Conservation (phyloP, 2,113 vertebrate genomes). For the Takifugu flavidus region DNA sequence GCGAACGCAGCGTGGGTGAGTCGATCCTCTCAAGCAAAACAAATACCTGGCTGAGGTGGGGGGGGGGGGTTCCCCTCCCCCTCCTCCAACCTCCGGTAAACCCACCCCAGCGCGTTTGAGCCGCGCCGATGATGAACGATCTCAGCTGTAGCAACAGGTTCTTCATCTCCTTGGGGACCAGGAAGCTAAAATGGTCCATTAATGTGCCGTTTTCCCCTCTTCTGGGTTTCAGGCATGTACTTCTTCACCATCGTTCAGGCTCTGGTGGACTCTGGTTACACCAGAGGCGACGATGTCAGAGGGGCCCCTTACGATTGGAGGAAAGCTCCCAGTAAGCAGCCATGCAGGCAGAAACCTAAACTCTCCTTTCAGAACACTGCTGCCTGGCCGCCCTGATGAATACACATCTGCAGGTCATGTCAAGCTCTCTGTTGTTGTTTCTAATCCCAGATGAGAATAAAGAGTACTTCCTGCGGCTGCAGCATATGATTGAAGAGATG, state of each 20-base stretch:
- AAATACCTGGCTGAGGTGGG: not conserved
- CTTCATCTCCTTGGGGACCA: not conserved
- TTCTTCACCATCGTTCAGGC: constrained; percentile 90
- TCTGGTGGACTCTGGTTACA: constrained; percentile 89
- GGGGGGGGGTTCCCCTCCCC: too few species aligned
- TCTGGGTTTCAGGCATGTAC: constrained; percentile 85
- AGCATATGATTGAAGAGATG: constrained; percentile 91
- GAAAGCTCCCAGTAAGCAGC: constrained; percentile 88
- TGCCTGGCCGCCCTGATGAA: too few species aligned
- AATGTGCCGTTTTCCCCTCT: constrained; percentile 1
- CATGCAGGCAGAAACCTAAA: not conserved
- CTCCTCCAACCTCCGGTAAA: too few species aligned
- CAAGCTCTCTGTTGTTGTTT: not conserved
- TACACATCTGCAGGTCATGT: too few species aligned
- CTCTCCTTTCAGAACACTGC: not conserved
- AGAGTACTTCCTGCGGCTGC: constrained; percentile 85
- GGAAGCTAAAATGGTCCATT: too few species aligned
- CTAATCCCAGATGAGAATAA: constrained; percentile 85
- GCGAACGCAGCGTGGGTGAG: constrained; percentile 87
- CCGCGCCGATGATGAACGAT: too few species aligned
- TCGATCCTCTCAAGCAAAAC: constrained; percentile 28
- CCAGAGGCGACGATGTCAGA: constrained; percentile 83
- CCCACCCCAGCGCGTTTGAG: too few species aligned
- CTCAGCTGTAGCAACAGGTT: not conserved
- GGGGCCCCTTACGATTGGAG: constrained; percentile 98